Conservation (phyloP, 2,113 vertebrate genomes). For the Cyphomyrus plagiostoma region DNA sequence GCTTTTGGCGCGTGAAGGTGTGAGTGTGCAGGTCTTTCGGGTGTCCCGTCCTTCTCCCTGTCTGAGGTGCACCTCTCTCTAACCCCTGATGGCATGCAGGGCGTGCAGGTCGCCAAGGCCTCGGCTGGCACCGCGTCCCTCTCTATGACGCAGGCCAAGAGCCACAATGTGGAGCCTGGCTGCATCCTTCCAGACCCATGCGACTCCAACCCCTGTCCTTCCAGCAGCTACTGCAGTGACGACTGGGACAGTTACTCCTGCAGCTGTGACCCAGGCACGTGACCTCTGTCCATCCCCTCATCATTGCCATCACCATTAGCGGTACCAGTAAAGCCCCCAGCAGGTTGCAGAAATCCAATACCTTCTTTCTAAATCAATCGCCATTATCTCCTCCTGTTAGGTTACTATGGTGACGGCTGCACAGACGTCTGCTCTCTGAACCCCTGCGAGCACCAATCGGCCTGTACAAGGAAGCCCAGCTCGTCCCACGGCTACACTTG, state of each 20-base stretch:
- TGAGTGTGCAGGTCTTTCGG: neutral
- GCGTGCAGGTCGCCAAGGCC: slow-evolving; percentile 67
- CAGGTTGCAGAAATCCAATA: neutral
- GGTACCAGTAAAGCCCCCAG: too few relatives aligned
- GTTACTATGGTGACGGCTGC: slow-evolving; percentile 82
- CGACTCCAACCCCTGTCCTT: slow-evolving; percentile 76
- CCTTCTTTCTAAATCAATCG: neutral
- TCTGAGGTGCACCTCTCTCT: neutral
- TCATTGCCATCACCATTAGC: neutral
- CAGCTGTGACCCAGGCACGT: slow-evolving; percentile 75
- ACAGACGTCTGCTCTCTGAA: slow-evolving; percentile 79
- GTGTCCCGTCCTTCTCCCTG: neutral
- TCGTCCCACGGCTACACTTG: slow-evolving; percentile 73
- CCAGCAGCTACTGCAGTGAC: slow-evolving; percentile 79
- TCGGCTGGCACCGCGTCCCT: slow-evolving; percentile 39
- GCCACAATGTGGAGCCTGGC: slow-evolving; percentile 72
- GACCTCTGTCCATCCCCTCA: neutral
- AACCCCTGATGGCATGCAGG: slow-evolving; percentile 51
- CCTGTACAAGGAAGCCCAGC: slow-evolving; percentile 67
- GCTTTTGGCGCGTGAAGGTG: neutral
- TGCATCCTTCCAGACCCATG: slow-evolving; percentile 81
- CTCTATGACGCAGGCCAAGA: slow-evolving; percentile 63
- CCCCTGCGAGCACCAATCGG: slow-evolving; percentile 78
- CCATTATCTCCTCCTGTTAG: slow-evolving; percentile 45
- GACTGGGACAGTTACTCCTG: slow-evolving; percentile 87